Base-by-base conservation (phyloP, 2,113 vertebrate species). In the Vimba vimba region DNA sequence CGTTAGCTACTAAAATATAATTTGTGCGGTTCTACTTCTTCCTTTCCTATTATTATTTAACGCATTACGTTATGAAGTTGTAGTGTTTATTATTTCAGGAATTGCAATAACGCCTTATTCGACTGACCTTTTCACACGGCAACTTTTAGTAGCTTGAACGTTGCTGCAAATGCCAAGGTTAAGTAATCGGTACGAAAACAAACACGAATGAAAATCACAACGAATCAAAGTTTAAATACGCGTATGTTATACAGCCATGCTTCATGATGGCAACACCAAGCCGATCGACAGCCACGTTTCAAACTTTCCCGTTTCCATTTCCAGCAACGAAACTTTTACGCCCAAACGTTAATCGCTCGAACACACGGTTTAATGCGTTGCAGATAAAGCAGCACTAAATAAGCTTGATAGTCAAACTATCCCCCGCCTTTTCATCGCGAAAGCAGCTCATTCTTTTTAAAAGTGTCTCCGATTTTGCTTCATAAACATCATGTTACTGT, bases 241-340 rank as follows among this genome's bases (percentile, higher is more conserved):
- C 23, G 21, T 39, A 27, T 81, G 79, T 17, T 6, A 86, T 0
- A 68, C 15, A 69, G 62, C 85, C 88, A 87, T 77, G 93, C 90
- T 88, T 80, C 79, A 17, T 43, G 68, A 82, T 84, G 57, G 88
- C 50, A 90, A 83, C 87, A 27, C 89, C 87, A 15, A 50, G 6
- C 80, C 13, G 19, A 59, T 25, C 73, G 85, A 82, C 90, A 89
- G 93, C 92, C 93, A 94, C 93, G 93, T 95, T 94, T 94, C 93
- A 94, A 95, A 94, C 92, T 95, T 94, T 92, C 92, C 89, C 88
- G 91, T 88, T 92, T 93, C 88, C 87, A 84, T 87, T 85, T 84
- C 89, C 79, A 90, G 87, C 79, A 73, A 33, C 59, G 76, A 92
- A 95, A 93, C 89, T 93, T 94, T 91, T 85, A 52, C 36, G 47